A percentile compares a stretch with the other conserved stretches of the same genome.
phyloP scores from a whole-genome alignment of 23 tunicate species.

The Corella eumyota region DNA sequence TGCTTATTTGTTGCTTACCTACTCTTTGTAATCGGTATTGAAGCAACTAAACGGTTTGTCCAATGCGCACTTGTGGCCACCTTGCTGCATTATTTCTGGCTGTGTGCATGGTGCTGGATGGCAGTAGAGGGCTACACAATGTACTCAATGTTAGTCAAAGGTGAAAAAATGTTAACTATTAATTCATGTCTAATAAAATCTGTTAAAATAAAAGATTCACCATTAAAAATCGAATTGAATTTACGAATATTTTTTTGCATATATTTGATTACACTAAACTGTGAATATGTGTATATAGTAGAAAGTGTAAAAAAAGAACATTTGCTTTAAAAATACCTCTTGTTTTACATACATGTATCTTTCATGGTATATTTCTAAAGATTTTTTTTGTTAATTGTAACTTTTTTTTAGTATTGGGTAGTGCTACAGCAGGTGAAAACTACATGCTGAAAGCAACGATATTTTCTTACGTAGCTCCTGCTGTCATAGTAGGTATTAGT shows the following conservation, averaged over 20 bases:
- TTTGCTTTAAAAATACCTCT: too few species aligned
- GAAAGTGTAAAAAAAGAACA: too few species aligned
- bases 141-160: slow-evolving; percentile 19
- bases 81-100: slow-evolving; percentile 29
- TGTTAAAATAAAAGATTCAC: too few species aligned
- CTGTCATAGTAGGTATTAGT: neutral
- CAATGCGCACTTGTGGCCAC: slow-evolving; percentile 5
- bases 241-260: neutral
- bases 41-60: slow-evolving; percentile 4
- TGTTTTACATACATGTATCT: too few species aligned
- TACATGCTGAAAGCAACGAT: slow-evolving; percentile 12
- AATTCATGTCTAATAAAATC: neutral
- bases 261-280: neutral
- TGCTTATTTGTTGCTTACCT: slow-evolving; percentile 11
- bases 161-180: neutral
- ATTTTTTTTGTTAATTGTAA: too few species aligned
- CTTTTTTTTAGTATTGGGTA: neutral
- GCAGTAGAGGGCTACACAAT: slow-evolving; percentile 38
- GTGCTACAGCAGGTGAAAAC: neutral
- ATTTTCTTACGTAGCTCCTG: slow-evolving; percentile 13
- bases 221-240: too few species aligned
- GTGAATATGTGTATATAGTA: too few species aligned
- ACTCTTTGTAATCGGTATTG: slow-evolving; percentile 10
- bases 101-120: slow-evolving; percentile 37
- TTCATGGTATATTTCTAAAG: too few species aligned